These are phyloP conservation scores for Sinopyrophorus schimmeli DNA, from an alignment of 2,888 invertebrate genomes.

Conservation along the genomic window DNA sequence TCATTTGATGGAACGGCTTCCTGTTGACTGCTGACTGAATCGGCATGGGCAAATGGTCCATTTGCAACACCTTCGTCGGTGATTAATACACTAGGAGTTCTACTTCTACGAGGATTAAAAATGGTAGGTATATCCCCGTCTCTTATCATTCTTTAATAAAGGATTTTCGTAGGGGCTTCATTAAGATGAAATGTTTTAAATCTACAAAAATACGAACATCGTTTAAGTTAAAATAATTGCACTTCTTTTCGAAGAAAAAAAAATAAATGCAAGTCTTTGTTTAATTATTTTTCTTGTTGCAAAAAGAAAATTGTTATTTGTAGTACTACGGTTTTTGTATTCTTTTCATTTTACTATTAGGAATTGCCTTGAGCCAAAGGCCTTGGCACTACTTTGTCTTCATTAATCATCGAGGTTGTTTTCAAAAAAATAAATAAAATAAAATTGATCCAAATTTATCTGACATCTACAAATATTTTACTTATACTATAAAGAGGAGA, in stretches of 20 bases:
- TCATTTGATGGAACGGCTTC: conserved; percentile 46
- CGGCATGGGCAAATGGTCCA: conserved; percentile 51
- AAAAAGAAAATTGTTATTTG: too few relatives aligned
- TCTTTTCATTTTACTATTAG: conserved; percentile 5
- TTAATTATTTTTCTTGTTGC: too few relatives aligned
- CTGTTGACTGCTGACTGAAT: conserved; percentile 49
- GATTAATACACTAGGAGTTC: conserved; percentile 52
- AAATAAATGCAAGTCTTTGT: too few relatives aligned
- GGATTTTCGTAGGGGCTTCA: conserved; percentile 21
- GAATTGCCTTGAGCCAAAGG: conserved; percentile 30
- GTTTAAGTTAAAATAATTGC: too few relatives aligned
- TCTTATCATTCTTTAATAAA: conserved; percentile 60
- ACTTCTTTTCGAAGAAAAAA: too few relatives aligned
- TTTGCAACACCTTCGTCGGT: conserved; percentile 52
- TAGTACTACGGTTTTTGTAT: too few relatives aligned
- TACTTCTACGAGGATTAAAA: conserved; percentile 66
- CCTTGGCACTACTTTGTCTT: conserved; percentile 33
- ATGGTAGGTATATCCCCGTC: conserved; percentile 81
- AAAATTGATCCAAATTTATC: background rate
- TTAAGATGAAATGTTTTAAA: conserved; percentile 13
- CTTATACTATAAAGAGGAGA: background rate
- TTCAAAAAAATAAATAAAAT: background rate
- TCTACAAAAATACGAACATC: too few relatives aligned
- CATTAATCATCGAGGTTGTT: conserved; percentile 28
- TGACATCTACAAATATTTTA: background rate